A percentile compares a stretch with the other conserved stretches of the same genome.
phyloP scores from a whole-genome alignment of 2,113 vertebrate species.

The Eurystomus gularis region DNA sequence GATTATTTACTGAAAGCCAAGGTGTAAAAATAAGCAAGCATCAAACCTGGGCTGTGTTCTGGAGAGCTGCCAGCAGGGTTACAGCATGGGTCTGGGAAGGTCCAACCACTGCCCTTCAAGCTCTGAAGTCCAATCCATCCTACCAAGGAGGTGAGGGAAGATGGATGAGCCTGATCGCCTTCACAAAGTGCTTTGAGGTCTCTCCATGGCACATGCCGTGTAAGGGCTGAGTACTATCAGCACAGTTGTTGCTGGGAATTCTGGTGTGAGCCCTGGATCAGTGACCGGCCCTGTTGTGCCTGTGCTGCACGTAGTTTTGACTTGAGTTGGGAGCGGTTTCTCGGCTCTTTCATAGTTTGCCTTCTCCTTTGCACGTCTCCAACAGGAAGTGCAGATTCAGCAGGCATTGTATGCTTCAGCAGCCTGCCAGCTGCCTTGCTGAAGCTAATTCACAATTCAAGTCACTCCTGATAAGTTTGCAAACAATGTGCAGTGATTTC shows the following conservation, averaged over 20 bases:
- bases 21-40: not conserved
- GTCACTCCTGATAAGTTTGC: constrained; percentile 52
- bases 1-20: not conserved
- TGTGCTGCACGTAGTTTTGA: not conserved
- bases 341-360: constrained; percentile 57
- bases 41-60: not conserved
- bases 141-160: not conserved
- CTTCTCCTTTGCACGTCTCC: constrained; percentile 55
- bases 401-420: constrained; percentile 51
- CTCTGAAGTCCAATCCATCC: not conserved
- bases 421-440: constrained; percentile 57
- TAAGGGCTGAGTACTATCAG: not conserved
- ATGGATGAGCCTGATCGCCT: not conserved
- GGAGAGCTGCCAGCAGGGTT: not conserved
- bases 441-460: constrained; percentile 50
- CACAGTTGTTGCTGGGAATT: not conserved
- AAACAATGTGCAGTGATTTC: constrained; percentile 49
- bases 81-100: rapidly evolving
- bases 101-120: not conserved
- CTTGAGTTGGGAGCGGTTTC: not conserved
- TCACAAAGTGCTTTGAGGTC: not conserved
- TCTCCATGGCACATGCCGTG: not conserved
- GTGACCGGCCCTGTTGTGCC: not conserved
- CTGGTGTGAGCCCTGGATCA: not conserved
- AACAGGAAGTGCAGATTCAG: constrained; percentile 59